Percentiles rank a stretch among this genome's conserved stretches.
These are phyloP conservation scores for Pheosia gnoma DNA, from an alignment of 2,888 invertebrate genomes.

Conservation along the genomic window DNA sequence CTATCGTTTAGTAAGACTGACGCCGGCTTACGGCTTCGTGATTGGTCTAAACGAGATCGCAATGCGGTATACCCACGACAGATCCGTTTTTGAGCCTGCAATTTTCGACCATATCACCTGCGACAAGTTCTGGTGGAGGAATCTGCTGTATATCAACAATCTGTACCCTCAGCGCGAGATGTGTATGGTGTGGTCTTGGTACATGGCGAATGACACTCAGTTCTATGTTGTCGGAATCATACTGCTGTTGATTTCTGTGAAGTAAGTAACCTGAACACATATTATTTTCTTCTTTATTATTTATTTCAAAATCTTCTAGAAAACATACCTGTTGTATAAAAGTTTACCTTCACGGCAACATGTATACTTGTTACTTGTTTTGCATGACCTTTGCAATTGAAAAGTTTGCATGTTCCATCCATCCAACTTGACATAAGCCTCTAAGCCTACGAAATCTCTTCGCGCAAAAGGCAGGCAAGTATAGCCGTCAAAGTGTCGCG, in stretches of 20 bases:
- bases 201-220: constrained; percentile 92
- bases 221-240: constrained; percentile 89
- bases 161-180: constrained; percentile 89
- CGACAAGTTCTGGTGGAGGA: constrained; percentile 92
- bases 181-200: constrained; percentile 94
- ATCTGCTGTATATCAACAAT: constrained; percentile 92
- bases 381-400: background rate
- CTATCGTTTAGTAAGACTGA: constrained; percentile 87
- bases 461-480: background rate
- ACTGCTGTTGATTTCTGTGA: constrained; percentile 86
- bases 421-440: constrained; percentile 1
- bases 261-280: constrained; percentile 75
- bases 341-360: too few relatives aligned
- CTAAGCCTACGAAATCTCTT: background rate
- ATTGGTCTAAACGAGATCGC: constrained; percentile 90
- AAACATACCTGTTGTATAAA: background rate
- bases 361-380: background rate
- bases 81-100: constrained; percentile 89
- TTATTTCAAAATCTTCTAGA: background rate
- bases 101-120: constrained; percentile 89
- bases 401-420: background rate
- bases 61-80: constrained; percentile 87
- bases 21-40: constrained; percentile 92
- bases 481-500: background rate
- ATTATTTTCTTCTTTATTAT: too few relatives aligned